phyloP scores from a whole-genome alignment of 2,797 vertebrate species.

The Anguilla anguilla region DNA sequence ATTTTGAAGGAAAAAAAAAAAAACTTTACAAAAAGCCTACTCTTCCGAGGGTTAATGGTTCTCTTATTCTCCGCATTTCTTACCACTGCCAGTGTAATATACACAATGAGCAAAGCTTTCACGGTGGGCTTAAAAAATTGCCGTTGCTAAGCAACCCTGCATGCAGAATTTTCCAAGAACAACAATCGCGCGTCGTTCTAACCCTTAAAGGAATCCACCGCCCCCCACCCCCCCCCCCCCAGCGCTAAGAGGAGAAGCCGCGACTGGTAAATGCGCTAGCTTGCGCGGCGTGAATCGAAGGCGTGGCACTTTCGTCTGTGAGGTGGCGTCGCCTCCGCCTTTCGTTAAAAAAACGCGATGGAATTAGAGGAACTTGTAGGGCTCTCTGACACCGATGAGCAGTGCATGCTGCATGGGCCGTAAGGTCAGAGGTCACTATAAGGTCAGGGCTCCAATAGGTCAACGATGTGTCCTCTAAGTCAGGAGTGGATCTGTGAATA shows the following conservation, averaged over 20 bases:
- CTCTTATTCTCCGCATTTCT: background rate
- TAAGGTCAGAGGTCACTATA: background rate
- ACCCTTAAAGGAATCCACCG: background rate
- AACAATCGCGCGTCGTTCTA: background rate
- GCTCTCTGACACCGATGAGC: background rate
- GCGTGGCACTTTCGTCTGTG: background rate
- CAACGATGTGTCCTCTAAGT: background rate
- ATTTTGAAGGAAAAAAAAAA: no score
- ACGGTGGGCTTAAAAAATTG: slow-evolving; percentile 2
- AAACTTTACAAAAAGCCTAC: no score
- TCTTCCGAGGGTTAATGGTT: background rate
- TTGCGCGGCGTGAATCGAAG: background rate
- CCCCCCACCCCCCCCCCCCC: no score
- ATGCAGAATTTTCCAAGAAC: background rate
- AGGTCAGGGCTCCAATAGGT: background rate
- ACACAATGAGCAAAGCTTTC: background rate
- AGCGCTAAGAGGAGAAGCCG: no score
- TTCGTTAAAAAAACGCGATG: background rate
- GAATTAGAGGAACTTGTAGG: background rate
- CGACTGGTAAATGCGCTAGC: background rate
- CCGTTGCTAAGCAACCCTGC: slow-evolving; percentile 20
- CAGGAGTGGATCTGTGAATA: background rate
- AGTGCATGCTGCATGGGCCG: no score
- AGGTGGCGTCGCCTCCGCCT: background rate
- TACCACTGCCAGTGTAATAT: background rate